Conservation (phyloP, 2,888 invertebrate genomes). For the Clistopyga incitator region DNA sequence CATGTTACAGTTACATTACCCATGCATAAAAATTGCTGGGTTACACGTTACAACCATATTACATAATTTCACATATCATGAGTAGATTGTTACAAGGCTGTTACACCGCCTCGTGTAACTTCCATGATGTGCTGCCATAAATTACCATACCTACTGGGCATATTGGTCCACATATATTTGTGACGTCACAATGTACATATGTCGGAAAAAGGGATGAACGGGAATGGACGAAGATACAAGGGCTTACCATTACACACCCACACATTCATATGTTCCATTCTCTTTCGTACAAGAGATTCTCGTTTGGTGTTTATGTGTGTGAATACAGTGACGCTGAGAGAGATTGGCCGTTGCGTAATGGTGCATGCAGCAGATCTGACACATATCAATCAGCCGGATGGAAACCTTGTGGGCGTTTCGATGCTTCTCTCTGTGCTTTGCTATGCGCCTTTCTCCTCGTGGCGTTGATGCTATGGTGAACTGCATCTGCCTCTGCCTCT, state of each 20-base stretch:
- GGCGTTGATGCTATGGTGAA: neutral
- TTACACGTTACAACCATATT: too few relatives aligned
- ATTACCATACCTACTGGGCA: too few relatives aligned
- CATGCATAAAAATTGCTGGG: too few relatives aligned
- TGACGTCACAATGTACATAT: neutral
- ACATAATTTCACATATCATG: too few relatives aligned
- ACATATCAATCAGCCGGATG: constrained; percentile 80
- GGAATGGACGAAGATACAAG: neutral
- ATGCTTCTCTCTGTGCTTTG: constrained; percentile 41
- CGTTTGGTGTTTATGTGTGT: constrained; percentile 17
- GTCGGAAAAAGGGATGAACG: neutral
- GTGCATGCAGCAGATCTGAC: constrained; percentile 78
- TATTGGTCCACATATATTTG: neutral
- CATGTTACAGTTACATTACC: too few relatives aligned
- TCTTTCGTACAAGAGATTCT: constrained; percentile 18
- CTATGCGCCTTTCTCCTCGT: constrained; percentile 14
- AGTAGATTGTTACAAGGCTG: too few relatives aligned
- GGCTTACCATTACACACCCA: neutral
- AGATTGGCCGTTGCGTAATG: constrained; percentile 69
- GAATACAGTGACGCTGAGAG: constrained; percentile 54
- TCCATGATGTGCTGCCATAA: too few relatives aligned
- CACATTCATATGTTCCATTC: constrained; percentile 8
- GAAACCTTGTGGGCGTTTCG: constrained; percentile 71
- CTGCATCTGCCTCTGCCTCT: neutral
- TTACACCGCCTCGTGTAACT: too few relatives aligned